Conservation (phyloP, 2,797 vertebrate genomes). For the Hylomyscus alleni region DNA sequence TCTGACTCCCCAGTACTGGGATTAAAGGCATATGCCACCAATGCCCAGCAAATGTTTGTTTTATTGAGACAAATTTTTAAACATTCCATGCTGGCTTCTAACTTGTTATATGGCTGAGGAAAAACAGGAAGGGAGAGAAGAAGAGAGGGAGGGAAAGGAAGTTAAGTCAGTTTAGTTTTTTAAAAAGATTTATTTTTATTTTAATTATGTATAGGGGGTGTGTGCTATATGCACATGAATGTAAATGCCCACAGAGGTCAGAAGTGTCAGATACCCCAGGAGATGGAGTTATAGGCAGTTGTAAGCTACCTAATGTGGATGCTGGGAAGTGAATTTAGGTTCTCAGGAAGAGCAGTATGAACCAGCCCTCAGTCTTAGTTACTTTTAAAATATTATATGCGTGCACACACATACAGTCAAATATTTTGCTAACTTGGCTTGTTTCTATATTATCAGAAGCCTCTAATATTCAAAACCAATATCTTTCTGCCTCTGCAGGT, state of each 20-base stretch:
- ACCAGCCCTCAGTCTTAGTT: neutral
- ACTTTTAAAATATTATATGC: neutral
- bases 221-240: neutral
- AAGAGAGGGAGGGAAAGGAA: neutral
- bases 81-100: neutral
- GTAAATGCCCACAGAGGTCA: neutral
- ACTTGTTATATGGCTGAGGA: neutral
- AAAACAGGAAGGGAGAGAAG: neutral
- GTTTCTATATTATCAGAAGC: neutral
- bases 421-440: neutral
- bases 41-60: neutral
- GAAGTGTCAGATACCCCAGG: neutral
- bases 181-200: neutral
- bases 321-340: neutral
- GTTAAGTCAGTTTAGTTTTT: neutral
- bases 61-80: neutral
- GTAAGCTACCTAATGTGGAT: too few relatives aligned
- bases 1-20: neutral
- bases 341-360: neutral
- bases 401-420: neutral
- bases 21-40: neutral
- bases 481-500: neutral
- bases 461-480: neutral
- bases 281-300: neutral
- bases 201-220: neutral